These are phyloP conservation scores for Spialia ferax DNA, from an alignment of 2,888 invertebrate species.

Conservation along the genomic window DNA sequence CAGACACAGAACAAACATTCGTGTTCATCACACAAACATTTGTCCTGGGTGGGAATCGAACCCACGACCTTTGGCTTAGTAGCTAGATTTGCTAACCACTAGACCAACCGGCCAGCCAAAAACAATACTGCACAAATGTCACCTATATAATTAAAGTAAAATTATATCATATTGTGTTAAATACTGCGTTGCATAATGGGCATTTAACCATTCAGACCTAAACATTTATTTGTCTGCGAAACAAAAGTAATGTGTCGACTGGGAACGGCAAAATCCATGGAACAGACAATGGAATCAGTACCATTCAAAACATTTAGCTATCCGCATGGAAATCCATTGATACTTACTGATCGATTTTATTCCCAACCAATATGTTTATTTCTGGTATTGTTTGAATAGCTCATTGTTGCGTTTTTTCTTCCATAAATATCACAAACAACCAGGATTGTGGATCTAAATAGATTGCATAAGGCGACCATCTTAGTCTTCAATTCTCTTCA, in stretches of 20 bases:
- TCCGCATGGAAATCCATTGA: neutral
- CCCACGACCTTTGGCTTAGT: too few species aligned
- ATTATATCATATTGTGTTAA: neutral
- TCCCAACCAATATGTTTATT: neutral
- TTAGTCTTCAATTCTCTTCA: too few species aligned
- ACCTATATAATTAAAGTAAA: too few species aligned
- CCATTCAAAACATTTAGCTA: constrained; percentile 17
- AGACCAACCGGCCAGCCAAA: too few species aligned
- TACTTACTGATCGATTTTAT: neutral
- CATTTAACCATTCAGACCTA: constrained; percentile 8
- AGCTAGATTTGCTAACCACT: too few species aligned
- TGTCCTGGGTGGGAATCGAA: too few species aligned
- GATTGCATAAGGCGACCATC: neutral
- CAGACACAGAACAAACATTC: too few species aligned
- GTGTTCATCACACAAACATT: too few species aligned
- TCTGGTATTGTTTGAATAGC: too few species aligned
- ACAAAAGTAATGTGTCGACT: constrained; percentile 21
- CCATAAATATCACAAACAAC: too few species aligned
- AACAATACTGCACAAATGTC: too few species aligned
- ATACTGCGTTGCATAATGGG: neutral
- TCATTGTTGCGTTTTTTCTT: too few species aligned
- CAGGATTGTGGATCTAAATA: neutral
- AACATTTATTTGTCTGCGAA: constrained; percentile 34
- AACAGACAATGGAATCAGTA: constrained; percentile 21
- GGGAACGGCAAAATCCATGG: constrained; percentile 17